Base-by-base conservation (phyloP, 2,888 invertebrate genomes). In the Busseola fusca region DNA sequence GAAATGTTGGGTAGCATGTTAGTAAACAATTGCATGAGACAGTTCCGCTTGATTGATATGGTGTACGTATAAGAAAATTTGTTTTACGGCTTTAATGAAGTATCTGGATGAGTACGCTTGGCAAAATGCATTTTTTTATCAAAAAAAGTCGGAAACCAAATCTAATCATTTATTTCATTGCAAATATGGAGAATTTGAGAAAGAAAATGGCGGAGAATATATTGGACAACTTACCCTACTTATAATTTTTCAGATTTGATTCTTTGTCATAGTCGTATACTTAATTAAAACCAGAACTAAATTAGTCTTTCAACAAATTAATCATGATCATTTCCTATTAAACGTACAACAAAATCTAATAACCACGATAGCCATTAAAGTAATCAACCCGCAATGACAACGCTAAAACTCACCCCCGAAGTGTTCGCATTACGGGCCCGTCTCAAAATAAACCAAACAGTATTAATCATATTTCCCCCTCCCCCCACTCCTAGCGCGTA, bases 401-500 rank as follows among this genome's bases (percentile, higher is more conserved):
- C 87, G 88, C 89, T 90, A 89, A 90, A 93, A 93, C 90, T 91
- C 84, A 91, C 91, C 92, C 93, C 89, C 88, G 40, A 93, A 94
- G 91, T 93, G 92, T 93, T 93, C 91, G 92, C 92, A 93, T 93
- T 92, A 93, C 90, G 87, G 87, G 75, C 83, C 83, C 80, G 83
- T 86, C 93, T 92, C 91, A 89, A 94, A 95, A 95, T 95, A 94
- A 95, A 95, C 93, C 94, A 94, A 95, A 94, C 94, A 94, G 91
- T 94, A 95, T 95, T 95, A 95, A 95, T 95, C 95, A 95, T 93
- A 91, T 88, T 88, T 87, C 88, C 87, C 83, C 93, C 88, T 89
- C 89, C 88, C 88, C 88, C 89, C 82, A 75, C 84, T 80, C 87
- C 90, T 89, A 93, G 92, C 92, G 93, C 94, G 93, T 94, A 93